Evolutionary conservation across 1,140 invertebrate species (phyloP), one percentile per base, ranked within the genome.

Genomic region (Saccostrea echinata): DNA sequence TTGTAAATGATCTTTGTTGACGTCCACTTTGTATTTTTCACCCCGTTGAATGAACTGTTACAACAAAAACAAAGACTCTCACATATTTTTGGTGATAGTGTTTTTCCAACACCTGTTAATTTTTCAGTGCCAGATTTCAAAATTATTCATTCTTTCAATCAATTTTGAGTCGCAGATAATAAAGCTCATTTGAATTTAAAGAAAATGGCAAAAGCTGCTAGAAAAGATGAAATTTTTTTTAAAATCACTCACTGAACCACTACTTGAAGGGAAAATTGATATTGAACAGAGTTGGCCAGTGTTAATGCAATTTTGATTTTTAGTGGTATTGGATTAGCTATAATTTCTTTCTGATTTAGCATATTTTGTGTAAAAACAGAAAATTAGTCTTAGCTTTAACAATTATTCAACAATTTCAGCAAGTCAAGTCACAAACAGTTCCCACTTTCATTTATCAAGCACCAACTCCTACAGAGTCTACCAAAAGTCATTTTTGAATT

Each of bases 191-290:
- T 88, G 64, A 85, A 43, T 85, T 57, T 88, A 16, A 88, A 76
- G 83, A 88, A 88, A 85, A 84, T 88, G 27, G 83, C 68, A 2
- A 9, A 3, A 33, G 87, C 87, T n/a, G 52, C 84, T 16, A 84
- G 33, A 57, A 55, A 84, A 18, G 71, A 88, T 57, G 21, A 64
- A 11, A 27, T 55, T 3, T 35, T 88, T 57, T 88, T 88, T 61
- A n/a, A 68, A 88, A 57, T 57, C 43, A 3, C 61, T 88, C 9
- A 21, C 87, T 24, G 87, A 88, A 43, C 84, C 87, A 24, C 35
- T 88, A 24, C 21, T 88, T n/a, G 83, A 84, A 76, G 83, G 84
- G 2, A 21, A 80, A 35, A 80, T 84, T 6, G 35, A 18, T 12
- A 33, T 88, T 18, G 3, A 30, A 2, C 21, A 43, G 12, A 51